Evolutionary conservation across 64 coral and sea anemone species (phyloP), one percentile per base, ranked within the genome.

Genomic region (Platygyra sinensis): DNA sequence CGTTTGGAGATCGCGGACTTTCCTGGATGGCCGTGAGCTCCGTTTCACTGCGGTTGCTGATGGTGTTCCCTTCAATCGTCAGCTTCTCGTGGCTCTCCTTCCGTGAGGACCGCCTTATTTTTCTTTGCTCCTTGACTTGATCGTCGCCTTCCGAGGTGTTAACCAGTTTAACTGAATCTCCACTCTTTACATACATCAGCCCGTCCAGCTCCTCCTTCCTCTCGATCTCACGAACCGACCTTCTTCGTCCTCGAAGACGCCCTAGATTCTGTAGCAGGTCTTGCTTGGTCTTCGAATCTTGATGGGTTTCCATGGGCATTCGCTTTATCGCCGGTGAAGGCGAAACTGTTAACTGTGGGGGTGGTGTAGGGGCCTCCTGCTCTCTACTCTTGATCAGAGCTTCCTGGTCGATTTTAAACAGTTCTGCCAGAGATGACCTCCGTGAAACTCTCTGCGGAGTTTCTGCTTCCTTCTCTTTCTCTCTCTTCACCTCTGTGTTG

Each of bases 101-200:
- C 15, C 95, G 88, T 1, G 95, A 96, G 33, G 84, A 86, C 12
- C 95, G 91, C 28, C 95, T 91, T 67, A 94, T 88, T 24, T 92
- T 92, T 6, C 95, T 32, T 19, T 96, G 91, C 39, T 96, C 95
- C 39, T 96, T 96, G 0, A 87, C 72, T 64, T 96, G 91, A 30
- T 96, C 95, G 8, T 96, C 95, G 18, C 95, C 95, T 77, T 96
- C 83, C 8, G 95, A 89, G 5, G 95, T 96, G 15, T 83, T 96
- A 18, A 96, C 95, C 72, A 96, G 91, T 83, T 96, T 96, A 7
- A 96, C 95, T 17, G 91, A 83, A 42, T 93, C 95, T 32, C 88
- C 95, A 31, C 87, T 92, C 76, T 96, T 96, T 2, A 96, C 95
- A 42, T 96, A 96, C 95, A 96, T 96, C 11, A 96, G 77, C 31